phyloP scores from a whole-genome alignment of 2,888 invertebrate species.

The Chymomyza procnemis region DNA sequence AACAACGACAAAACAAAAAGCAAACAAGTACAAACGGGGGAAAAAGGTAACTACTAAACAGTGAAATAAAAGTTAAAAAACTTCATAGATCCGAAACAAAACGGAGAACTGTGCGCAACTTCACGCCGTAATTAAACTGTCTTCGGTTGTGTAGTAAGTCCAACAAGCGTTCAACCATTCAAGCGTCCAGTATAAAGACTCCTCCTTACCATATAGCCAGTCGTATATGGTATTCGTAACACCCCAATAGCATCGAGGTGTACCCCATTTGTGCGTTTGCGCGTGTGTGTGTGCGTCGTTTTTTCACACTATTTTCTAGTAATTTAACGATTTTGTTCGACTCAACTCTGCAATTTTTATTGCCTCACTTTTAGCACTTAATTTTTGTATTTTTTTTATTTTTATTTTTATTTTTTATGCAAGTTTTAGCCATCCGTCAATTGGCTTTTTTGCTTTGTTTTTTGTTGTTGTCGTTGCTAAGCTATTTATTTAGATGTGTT shows the following conservation, averaged over 20 bases:
- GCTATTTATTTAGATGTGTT: constrained; percentile 42
- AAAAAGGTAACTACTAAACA: constrained; percentile 23
- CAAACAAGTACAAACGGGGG: background rate
- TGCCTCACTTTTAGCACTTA: constrained; percentile 59
- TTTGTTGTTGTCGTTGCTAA: constrained; percentile 19
- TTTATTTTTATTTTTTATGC: background rate
- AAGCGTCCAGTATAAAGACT: constrained; percentile 50
- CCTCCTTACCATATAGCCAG: constrained; percentile 3
- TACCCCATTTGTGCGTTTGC: background rate
- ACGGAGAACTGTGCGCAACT: constrained; percentile 48
- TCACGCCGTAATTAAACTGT: constrained; percentile 74
- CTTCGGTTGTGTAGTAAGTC: constrained; percentile 50
- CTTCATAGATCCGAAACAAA: constrained; percentile 13
- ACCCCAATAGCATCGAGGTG: background rate
- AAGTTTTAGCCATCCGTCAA: constrained; percentile 15
- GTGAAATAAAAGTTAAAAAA: constrained; percentile 11
- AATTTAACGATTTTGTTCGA: constrained; percentile 63
- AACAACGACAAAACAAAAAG: background rate
- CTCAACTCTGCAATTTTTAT: constrained; percentile 53
- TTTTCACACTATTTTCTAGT: constrained; percentile 72
- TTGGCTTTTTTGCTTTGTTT: constrained; percentile 8
- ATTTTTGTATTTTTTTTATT: too few relatives aligned
- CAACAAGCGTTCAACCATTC: constrained; percentile 50
- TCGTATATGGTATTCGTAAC: background rate
- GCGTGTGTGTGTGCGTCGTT: constrained; percentile 21